Base-by-base conservation (phyloP, 2,888 invertebrate species). In the Dasypogon diadema region DNA sequence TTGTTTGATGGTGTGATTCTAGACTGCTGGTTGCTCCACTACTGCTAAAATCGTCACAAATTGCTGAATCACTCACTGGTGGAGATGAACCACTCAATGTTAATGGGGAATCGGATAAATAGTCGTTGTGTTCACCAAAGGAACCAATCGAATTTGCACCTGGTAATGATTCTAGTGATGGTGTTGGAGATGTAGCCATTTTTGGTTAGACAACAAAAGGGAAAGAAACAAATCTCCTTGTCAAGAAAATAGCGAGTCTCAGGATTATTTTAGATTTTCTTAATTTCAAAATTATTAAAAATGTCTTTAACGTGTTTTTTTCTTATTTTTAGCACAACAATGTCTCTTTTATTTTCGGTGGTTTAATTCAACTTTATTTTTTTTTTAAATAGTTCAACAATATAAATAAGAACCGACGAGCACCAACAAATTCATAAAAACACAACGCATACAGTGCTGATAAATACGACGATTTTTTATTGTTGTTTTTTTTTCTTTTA, bases 161-260 rank as follows among this genome's bases (percentile, higher is more conserved):
- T 86, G 93, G 92, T 89, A 93, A 90, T 88, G 95, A 96, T 90
- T 95, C 96, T 89, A 95, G 90, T 88, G 95, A 96, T 88, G 95
- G 95, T 89, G 95, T 95, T 87, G 90, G 90, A 81, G 86, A 86
- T 88, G 95, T 94, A 91, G 94, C 95, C 95, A 95, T 95, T 91
- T 94, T 92, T 93, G 8, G 42, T 58, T 14, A 22, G 24, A 34
- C 51, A 70, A 65, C 65, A 46, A 65, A 37, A 65, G 12, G n/a
- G n/a, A n/a, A n/a, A n/a, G n/a, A 60, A 60, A 60, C n/a, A n/a
- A 63, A 30, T 30, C 8, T 30, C 8, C 30, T 30, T 21, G 21
- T 18, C 63, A 63, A 63, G n/a, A n/a, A n/a, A n/a, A n/a, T n/a
- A n/a, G n/a, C n/a, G n/a, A n/a, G n/a, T n/a, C n/a, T n/a, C n/a